Percentiles rank a stretch among this genome's conserved stretches.
Conservation (phyloP, 2,797 vertebrate genomes). For the Hippocampus kuda region DNA sequence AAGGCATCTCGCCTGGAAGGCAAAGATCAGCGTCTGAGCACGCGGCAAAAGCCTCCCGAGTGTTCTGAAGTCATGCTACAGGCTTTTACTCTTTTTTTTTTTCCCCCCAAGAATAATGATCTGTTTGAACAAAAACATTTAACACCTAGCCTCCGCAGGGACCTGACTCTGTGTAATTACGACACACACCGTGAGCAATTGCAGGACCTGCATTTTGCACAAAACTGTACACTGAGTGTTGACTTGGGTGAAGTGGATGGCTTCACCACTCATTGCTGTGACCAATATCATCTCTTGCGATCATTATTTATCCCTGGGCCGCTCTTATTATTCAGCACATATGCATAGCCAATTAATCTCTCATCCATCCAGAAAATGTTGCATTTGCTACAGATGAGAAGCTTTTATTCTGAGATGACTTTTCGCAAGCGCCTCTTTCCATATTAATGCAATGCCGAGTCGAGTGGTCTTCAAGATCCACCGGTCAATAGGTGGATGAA, state of each 20-base stretch:
- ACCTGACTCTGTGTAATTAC: conserved; percentile 23
- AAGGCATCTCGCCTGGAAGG: conserved; percentile 23
- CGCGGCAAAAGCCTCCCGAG: conserved; percentile 10
- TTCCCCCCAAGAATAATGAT: conserved; percentile 2
- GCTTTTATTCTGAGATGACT: conserved; percentile 2
- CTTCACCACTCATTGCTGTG: neutral
- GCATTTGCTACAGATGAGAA: neutral
- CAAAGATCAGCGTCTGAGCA: conserved; percentile 4
- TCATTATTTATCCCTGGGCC: neutral
- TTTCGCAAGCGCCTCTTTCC: neutral
- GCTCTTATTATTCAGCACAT: neutral
- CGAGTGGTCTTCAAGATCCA: neutral
- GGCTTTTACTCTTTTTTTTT: conserved; percentile 17
- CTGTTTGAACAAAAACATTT: conserved; percentile 7
- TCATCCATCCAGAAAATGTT: conserved; percentile 2
- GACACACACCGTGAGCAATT: conserved; percentile 33
- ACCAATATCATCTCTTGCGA: neutral
- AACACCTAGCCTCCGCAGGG: conserved; percentile 19
- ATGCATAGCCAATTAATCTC: neutral
- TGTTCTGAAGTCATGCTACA: neutral
- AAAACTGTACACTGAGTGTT: neutral
- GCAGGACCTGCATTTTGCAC: conserved; percentile 32
- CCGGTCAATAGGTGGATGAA: neutral
- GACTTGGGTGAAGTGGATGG: neutral
- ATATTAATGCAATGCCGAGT: neutral